These are phyloP conservation scores for Alethe castanea DNA, from an alignment of 2,113 vertebrate genomes.

Conservation along the genomic window DNA sequence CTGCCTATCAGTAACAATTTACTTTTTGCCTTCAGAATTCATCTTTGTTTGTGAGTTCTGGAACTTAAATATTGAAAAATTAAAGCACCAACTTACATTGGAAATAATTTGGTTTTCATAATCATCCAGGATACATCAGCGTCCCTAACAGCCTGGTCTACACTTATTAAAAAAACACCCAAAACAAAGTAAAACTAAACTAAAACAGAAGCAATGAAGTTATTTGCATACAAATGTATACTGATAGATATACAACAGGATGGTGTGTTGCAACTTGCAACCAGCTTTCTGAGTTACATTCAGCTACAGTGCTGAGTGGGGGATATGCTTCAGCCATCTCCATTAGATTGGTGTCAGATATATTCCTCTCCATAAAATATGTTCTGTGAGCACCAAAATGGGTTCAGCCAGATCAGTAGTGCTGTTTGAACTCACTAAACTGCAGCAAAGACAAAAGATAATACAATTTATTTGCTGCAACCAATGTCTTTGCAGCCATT, in stretches of 20 bases:
- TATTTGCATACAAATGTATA: neutral
- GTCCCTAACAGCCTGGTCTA: neutral
- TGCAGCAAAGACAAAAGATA: neutral
- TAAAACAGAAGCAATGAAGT: neutral
- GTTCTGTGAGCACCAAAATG: neutral
- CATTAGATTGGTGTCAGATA: neutral
- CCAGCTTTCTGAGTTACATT: neutral
- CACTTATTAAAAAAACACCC: neutral
- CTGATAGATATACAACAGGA: rapidly evolving
- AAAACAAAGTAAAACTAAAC: neutral
- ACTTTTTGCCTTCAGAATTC: neutral
- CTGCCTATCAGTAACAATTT: neutral
- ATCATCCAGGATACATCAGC: neutral
- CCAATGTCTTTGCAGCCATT: neutral
- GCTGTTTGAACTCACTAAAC: neutral
- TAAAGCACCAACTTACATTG: neutral
- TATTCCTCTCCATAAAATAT: neutral
- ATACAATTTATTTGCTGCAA: neutral
- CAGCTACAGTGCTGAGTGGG: neutral
- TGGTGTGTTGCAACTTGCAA: neutral
- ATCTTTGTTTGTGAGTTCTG: neutral
- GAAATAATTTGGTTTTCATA: neutral
- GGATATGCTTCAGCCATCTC: neutral
- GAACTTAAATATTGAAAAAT: neutral
- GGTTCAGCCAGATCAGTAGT: neutral